Evolutionary conservation across 2,888 invertebrate species (phyloP).

Genomic region (Callosobruchus maculatus): DNA sequence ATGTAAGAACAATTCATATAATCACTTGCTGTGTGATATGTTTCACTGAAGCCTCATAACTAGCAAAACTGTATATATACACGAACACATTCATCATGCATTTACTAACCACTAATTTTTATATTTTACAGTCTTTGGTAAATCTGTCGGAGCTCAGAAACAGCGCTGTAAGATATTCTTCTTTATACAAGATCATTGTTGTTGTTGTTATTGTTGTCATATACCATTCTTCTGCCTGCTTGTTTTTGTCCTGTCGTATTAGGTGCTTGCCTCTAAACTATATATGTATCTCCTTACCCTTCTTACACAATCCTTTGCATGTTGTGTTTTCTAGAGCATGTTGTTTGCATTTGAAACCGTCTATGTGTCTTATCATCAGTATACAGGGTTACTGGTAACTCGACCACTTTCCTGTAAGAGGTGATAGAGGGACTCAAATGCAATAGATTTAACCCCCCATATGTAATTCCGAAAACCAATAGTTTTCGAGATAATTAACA

Average conservation of each 20-base stretch:
- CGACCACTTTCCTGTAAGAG: too few species aligned
- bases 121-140: conserved; percentile 57
- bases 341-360: neutral
- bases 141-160: conserved; percentile 49
- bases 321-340: conserved; percentile 6
- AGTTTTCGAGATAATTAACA: too few species aligned
- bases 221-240: conserved; percentile 19
- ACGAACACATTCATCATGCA: neutral
- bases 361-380: neutral
- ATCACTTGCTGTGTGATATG: neutral
- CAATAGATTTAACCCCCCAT: too few species aligned
- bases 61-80: too few species aligned
- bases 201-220: conserved; percentile 18
- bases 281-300: too few species aligned
- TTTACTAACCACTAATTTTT: conserved; percentile 20
- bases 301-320: conserved; percentile 9
- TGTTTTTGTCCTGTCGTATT: conserved; percentile 17
- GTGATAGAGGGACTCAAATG: too few species aligned
- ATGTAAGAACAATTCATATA: neutral
- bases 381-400: too few species aligned
- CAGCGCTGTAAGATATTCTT: conserved; percentile 43
- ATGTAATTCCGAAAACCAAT: too few species aligned
- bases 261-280: neutral
- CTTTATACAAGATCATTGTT: conserved; percentile 16
- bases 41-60: neutral